Percentiles rank a stretch among this genome's conserved stretches.
These are phyloP conservation scores for Lithophane ornitopus DNA, from an alignment of 2,888 invertebrate genomes.

Conservation along the genomic window DNA sequence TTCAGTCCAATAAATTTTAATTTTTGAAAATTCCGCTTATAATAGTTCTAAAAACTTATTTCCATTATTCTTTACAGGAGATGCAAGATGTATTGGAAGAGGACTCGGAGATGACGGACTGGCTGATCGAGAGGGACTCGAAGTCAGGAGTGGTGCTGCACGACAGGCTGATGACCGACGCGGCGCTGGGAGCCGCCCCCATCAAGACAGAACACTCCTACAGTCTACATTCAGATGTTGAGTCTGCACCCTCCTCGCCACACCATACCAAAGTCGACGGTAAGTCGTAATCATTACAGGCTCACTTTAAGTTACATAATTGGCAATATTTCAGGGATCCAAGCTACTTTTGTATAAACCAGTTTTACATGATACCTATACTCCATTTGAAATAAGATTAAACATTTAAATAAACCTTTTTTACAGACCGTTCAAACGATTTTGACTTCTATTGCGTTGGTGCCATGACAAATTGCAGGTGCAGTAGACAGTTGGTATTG, in stretches of 20 bases:
- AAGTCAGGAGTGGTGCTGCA: slow-evolving; percentile 95
- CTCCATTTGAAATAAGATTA: no score
- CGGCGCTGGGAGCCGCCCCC: slow-evolving; percentile 94
- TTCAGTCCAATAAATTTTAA: neutral
- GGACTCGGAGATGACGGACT: slow-evolving; percentile 92
- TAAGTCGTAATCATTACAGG: slow-evolving; percentile 71
- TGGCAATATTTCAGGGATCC: neutral
- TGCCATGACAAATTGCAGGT: no score
- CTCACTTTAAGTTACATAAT: neutral
- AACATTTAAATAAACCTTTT: no score
- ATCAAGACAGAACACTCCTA: slow-evolving; percentile 98
- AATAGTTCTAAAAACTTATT: neutral
- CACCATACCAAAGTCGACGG: slow-evolving; percentile 94
- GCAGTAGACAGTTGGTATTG: no score
- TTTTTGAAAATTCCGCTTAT: neutral
- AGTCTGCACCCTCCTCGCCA: slow-evolving; percentile 93
- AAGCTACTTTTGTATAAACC: neutral
- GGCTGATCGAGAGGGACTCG: slow-evolving; percentile 93
- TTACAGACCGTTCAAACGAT: no score
- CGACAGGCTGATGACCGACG: slow-evolving; percentile 97
- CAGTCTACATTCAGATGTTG: slow-evolving; percentile 94
- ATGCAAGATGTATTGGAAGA: slow-evolving; percentile 92
- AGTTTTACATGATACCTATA: no score
- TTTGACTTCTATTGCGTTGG: no score
- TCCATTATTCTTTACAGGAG: slow-evolving; percentile 87